Conservation (phyloP, 1,140 invertebrate genomes). For the Drosophila prosaltans region DNA sequence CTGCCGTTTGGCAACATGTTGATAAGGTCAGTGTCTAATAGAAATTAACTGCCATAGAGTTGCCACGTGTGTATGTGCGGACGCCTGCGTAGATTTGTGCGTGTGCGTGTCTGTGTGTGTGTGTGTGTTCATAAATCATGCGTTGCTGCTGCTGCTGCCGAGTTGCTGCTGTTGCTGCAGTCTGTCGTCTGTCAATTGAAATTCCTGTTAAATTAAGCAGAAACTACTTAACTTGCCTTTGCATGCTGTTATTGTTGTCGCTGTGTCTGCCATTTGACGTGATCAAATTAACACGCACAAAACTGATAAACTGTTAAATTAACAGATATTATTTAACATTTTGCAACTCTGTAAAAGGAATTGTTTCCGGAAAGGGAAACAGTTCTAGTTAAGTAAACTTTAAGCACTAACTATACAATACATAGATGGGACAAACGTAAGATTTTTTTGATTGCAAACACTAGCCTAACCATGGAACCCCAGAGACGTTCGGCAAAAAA, state of each 20-base stretch:
- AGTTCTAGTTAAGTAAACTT: too few relatives aligned
- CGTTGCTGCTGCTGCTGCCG: constrained; percentile 44
- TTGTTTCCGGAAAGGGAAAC: too few relatives aligned
- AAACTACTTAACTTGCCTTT: constrained; percentile 76
- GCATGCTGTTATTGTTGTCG: constrained; percentile 44
- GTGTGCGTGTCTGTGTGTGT: constrained; percentile 32
- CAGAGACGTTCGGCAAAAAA: too few relatives aligned
- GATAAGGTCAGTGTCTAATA: constrained; percentile 79
- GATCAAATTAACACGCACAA: constrained; percentile 69
- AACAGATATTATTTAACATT: background rate
- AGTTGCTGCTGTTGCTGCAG: constrained; percentile 18
- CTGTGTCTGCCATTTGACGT: constrained; percentile 31
- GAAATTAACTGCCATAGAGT: constrained; percentile 62
- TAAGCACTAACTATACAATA: too few relatives aligned
- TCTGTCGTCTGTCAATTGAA: constrained; percentile 78
- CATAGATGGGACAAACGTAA: too few relatives aligned
- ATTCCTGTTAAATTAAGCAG: constrained; percentile 82
- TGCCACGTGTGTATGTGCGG: constrained; percentile 19
- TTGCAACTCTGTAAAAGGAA: too few relatives aligned
- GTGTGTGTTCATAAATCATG: constrained; percentile 78
- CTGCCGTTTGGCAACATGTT: constrained; percentile 72
- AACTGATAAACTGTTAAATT: constrained; percentile 83
- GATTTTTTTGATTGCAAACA: too few relatives aligned
- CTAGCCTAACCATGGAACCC: too few relatives aligned
- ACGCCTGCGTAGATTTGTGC: background rate